A percentile compares a stretch with the other conserved stretches of the same genome.
phyloP scores from a whole-genome alignment of 64 coral and sea anemone genomes.

The Anthopleura sola region DNA sequence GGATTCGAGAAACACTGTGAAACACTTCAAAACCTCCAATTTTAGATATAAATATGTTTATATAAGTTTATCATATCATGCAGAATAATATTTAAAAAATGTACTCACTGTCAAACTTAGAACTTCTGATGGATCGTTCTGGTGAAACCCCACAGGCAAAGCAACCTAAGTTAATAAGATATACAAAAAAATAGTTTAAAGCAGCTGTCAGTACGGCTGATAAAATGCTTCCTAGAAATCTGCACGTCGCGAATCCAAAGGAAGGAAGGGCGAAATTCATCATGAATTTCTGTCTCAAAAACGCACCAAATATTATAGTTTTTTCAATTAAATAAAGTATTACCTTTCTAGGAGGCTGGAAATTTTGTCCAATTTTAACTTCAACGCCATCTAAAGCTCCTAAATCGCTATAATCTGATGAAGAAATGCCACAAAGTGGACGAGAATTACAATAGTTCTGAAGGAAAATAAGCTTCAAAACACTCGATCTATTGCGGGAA shows the following conservation, averaged over 20 bases:
- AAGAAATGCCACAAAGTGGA: slow-evolving; percentile 12
- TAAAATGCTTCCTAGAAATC: neutral
- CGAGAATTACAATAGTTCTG: neutral
- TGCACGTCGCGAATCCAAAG: neutral
- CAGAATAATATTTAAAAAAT: neutral
- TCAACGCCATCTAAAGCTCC: slow-evolving; percentile 77
- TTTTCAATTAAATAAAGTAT: neutral
- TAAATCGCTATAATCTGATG: slow-evolving; percentile 79
- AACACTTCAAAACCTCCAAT: too few relatives aligned
- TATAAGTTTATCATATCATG: too few relatives aligned
- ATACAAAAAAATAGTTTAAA: neutral
- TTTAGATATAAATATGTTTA: too few relatives aligned
- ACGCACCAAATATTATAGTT: neutral
- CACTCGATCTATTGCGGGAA: neutral
- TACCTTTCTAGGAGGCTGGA: slow-evolving; percentile 85
- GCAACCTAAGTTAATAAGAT: slow-evolving; percentile 45
- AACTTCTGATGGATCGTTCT: slow-evolving; percentile 69
- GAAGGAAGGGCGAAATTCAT: neutral
- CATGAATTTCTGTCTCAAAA: neutral
- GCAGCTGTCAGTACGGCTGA: neutral
- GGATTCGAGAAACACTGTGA: too few relatives aligned
- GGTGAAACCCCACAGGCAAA: slow-evolving; percentile 88
- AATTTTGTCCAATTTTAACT: slow-evolving; percentile 79
- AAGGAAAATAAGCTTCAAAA: neutral
- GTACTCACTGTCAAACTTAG: slow-evolving; percentile 63